These are phyloP conservation scores for Plutella xylostella DNA, from an alignment of 2,888 invertebrate genomes.

Conservation along the genomic window DNA sequence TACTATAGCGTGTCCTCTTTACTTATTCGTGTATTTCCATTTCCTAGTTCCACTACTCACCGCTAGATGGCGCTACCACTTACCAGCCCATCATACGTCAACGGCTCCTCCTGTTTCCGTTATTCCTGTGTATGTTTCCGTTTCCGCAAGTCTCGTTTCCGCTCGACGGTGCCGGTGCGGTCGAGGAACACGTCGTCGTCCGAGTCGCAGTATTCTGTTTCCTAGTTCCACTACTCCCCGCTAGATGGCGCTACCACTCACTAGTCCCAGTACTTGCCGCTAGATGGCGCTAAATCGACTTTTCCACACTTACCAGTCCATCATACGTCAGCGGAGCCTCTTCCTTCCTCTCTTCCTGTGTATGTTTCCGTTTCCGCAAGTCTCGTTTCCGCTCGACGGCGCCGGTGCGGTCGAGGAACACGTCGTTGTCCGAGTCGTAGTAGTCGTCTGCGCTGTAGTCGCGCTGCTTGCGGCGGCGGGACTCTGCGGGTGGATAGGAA, in stretches of 20 bases:
- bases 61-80: too few relatives aligned
- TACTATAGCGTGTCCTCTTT: too few relatives aligned
- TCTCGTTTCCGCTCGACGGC: slow-evolving; percentile 88
- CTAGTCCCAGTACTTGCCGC: too few relatives aligned
- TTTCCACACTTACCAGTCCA: slow-evolving; percentile 70
- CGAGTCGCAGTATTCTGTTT: slow-evolving; percentile 91
- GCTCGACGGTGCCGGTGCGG: slow-evolving; percentile 92
- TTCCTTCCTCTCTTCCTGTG: slow-evolving; percentile 67
- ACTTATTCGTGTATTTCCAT: too few relatives aligned
- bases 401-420: slow-evolving; percentile 95
- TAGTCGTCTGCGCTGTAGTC: slow-evolving; percentile 91
- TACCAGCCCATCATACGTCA: slow-evolving; percentile 77
- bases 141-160: slow-evolving; percentile 85
- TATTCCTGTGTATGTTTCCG: slow-evolving; percentile 68
- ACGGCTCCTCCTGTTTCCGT: slow-evolving; percentile 56
- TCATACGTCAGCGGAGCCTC: slow-evolving; percentile 70
- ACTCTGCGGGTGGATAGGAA: slow-evolving; percentile 75
- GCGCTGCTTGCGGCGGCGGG: slow-evolving; percentile 81
- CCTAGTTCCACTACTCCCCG: too few relatives aligned
- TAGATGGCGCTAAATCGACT: too few relatives aligned
- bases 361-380: slow-evolving; percentile 77
- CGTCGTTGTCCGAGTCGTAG: slow-evolving; percentile 96
- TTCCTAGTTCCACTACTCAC: too few relatives aligned
- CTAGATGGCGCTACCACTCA: too few relatives aligned
- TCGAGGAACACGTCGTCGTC: slow-evolving; percentile 97